Evolutionary conservation across 1,140 invertebrate genomes (phyloP).

Genomic region (Plutomurus gul): DNA sequence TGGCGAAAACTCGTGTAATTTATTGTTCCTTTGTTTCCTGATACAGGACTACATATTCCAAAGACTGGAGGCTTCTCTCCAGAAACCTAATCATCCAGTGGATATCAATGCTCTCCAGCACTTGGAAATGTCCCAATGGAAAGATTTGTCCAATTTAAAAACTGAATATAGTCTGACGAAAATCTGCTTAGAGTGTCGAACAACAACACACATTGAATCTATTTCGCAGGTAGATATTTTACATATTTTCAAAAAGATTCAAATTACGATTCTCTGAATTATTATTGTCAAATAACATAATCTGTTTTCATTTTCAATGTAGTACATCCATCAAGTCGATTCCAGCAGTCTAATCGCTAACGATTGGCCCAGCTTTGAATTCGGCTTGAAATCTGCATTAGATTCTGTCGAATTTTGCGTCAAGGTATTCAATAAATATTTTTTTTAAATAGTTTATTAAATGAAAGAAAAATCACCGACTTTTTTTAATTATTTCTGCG

Average conservation of each 20-base stretch:
- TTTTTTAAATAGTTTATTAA: neutral
- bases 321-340: constrained; percentile 36
- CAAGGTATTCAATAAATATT: constrained; percentile 35
- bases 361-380: constrained; percentile 51
- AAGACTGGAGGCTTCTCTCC: neutral
- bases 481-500: too few relatives aligned
- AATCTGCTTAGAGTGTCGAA: constrained; percentile 51
- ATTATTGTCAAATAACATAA: too few relatives aligned
- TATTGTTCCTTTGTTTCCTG: neutral
- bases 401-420: constrained; percentile 52
- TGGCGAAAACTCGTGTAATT: neutral
- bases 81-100: neutral
- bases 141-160: neutral
- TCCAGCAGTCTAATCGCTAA: neutral
- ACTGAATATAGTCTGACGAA: constrained; percentile 48
- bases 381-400: constrained; percentile 46
- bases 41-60: neutral
- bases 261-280: too few relatives aligned
- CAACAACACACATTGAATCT: constrained; percentile 39
- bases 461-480: too few relatives aligned
- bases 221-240: constrained; percentile 32
- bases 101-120: neutral
- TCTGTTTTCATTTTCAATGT: neutral
- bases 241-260: neutral
- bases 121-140: neutral